Evolutionary conservation across 1,140 invertebrate species (phyloP).

Genomic region (Samia ricini): DNA sequence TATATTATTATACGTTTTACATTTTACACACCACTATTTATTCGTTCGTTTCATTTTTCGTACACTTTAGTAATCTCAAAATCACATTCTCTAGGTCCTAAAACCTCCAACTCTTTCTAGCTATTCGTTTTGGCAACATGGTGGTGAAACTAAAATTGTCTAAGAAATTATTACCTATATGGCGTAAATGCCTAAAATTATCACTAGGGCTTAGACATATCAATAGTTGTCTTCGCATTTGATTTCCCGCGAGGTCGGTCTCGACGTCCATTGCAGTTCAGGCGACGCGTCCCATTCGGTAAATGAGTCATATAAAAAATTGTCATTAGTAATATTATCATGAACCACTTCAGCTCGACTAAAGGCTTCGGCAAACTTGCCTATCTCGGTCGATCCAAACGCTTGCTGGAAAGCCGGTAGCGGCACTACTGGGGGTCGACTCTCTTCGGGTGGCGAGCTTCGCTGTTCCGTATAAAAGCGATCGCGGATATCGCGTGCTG

Average conservation of each 20-base stretch:
- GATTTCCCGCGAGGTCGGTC: constrained; percentile 56
- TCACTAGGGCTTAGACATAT: constrained; percentile 43
- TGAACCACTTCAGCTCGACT: constrained; percentile 59
- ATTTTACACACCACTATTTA: constrained; percentile 69
- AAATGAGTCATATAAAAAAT: constrained; percentile 59
- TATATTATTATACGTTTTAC: constrained; percentile 34
- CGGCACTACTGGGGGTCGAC: constrained; percentile 69
- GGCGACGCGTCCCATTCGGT: constrained; percentile 59
- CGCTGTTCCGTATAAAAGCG: constrained; percentile 34
- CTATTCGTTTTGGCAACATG: constrained; percentile 72
- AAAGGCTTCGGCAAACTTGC: constrained; percentile 82
- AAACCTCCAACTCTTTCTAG: constrained; percentile 48
- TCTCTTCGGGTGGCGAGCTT: constrained; percentile 46
- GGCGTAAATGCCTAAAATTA: constrained; percentile 56
- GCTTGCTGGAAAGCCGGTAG: constrained; percentile 87
- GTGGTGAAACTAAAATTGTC: constrained; percentile 70
- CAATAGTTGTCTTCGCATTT: constrained; percentile 72
- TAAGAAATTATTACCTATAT: constrained; percentile 54
- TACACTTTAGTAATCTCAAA: constrained; percentile 61
- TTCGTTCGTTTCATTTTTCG: constrained; percentile 48
- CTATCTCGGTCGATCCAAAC: constrained; percentile 88
- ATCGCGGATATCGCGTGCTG: constrained; percentile 32
- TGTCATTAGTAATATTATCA: constrained; percentile 48
- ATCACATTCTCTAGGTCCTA: constrained; percentile 68
- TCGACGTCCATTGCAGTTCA: constrained; percentile 59